Evolutionary conservation across 2,113 vertebrate species (phyloP).

Genomic region (Chlorodrepanis virens): DNA sequence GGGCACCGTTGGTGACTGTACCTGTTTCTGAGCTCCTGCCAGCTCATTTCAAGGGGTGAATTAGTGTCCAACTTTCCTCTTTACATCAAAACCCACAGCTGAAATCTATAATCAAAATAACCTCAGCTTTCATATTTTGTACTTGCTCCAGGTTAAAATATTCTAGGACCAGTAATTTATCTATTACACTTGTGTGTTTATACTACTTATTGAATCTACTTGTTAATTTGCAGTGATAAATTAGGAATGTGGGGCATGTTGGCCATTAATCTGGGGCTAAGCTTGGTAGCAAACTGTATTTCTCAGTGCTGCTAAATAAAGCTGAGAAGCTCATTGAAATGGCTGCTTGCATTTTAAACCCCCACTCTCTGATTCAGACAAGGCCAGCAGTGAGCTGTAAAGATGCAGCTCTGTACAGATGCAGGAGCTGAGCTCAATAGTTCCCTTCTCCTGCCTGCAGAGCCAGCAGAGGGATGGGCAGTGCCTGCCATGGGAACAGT

Average conservation of each 20-base stretch:
- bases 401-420: background rate
- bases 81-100: background rate
- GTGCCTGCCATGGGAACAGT: background rate
- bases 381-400: background rate
- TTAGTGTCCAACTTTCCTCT: background rate
- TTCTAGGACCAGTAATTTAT: background rate
- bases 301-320: background rate
- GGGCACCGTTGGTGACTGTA: background rate
- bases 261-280: rapidly evolving
- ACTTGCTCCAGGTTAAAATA: background rate
- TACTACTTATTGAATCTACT: background rate
- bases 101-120: background rate
- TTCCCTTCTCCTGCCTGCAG: background rate
- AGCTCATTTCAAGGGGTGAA: background rate
- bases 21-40: background rate
- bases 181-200: background rate
- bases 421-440: constrained; percentile 17
- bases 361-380: background rate
- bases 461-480: background rate
- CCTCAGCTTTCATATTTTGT: background rate
- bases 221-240: background rate
- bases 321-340: background rate
- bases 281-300: background rate
- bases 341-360: background rate
- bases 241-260: background rate